Base-by-base conservation (phyloP, 2,888 invertebrate species). In the Nemotelus pantherinus region DNA sequence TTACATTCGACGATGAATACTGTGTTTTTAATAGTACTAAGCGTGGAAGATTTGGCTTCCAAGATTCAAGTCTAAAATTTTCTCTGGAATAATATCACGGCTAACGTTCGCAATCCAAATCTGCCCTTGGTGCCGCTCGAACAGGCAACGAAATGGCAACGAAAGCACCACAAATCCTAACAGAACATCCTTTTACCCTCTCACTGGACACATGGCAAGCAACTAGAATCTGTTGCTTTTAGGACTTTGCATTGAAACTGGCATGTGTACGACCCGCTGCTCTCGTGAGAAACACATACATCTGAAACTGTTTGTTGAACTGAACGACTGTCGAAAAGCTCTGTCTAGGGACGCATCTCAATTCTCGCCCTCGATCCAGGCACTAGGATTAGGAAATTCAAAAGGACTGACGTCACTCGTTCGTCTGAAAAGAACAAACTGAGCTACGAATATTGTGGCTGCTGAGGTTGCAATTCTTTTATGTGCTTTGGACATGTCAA, bases 401-500 rank as follows among this genome's bases (percentile, higher is more conserved):
- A 25, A 25, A 63, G 63, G 7, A 68, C 63, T 44, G 47, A 60
- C 74, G 74, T 74, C 74, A 74, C 50, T 48, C 4, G 47, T 41
- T 48, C 7, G 9, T 55, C 55, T 55, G 3, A 63, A 63, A 63
- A 41, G 39, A 3, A 9, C 48, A 45, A 57, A 53, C 45, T 39
- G 50, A 63, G 48, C 25, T 25, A 25, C 25, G 25, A 25, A 25
- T 25, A 25, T 25, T 25, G 25, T 25, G 25, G 25, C 48, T 70
- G 74, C 74, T 74, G 74, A 74, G 74, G 63, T 74, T 74, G 74
- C 74, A 74, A n/a, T 74, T 63, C 74, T 9, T 63, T 47, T 48
- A 63, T 70, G 74, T 41, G 43, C 63, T n/a, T 39, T 63, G 48
- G 74, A 63, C 70, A 70, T 53, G 70, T 55, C 43, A 70, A 55